A percentile compares a stretch with the other conserved stretches of the same genome.
phyloP scores from a whole-genome alignment of 2,888 invertebrate genomes.

The Diogma glabrata region DNA sequence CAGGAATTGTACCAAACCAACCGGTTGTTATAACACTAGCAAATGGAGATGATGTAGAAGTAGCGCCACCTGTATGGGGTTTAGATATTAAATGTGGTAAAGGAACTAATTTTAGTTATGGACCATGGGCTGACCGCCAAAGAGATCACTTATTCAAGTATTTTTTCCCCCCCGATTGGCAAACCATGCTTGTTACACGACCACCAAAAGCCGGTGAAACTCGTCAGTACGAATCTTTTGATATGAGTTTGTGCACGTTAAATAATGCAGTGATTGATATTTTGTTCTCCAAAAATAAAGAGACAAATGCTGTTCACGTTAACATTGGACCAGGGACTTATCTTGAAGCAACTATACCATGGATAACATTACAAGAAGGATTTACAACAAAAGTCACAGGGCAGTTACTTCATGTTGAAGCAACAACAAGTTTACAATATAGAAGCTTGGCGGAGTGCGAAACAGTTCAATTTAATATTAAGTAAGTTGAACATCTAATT shows the following conservation, averaged over 20 bases:
- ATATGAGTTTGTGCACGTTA: slow-evolving; percentile 79
- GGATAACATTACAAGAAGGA: slow-evolving; percentile 79
- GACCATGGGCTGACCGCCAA: slow-evolving; percentile 98
- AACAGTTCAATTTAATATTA: slow-evolving; percentile 82
- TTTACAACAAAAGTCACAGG: slow-evolving; percentile 87
- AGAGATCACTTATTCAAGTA: slow-evolving; percentile 90
- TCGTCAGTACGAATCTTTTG: slow-evolving; percentile 82
- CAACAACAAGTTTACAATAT: slow-evolving; percentile 89
- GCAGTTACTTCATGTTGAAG: slow-evolving; percentile 86
- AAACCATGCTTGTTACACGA: slow-evolving; percentile 65
- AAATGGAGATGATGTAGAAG: slow-evolving; percentile 87
- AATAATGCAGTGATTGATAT: slow-evolving; percentile 93
- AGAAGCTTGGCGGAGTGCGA: slow-evolving; percentile 89
- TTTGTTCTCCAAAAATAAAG: slow-evolving; percentile 81
- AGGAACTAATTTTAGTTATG: slow-evolving; percentile 89
- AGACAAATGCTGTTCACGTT: slow-evolving; percentile 94
- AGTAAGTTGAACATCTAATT: slow-evolving; percentile 36
- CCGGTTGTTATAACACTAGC: slow-evolving; percentile 81
- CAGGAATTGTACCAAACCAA: slow-evolving; percentile 83
- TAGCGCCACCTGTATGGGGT: slow-evolving; percentile 90
- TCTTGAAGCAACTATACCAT: slow-evolving; percentile 91
- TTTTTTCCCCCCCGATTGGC: slow-evolving; percentile 86
- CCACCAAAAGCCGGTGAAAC: slow-evolving; percentile 78
- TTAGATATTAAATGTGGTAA: slow-evolving; percentile 92
- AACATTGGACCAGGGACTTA: slow-evolving; percentile 93